phyloP scores from a whole-genome alignment of 2,113 vertebrate genomes.

The Platichthys stellatus region DNA sequence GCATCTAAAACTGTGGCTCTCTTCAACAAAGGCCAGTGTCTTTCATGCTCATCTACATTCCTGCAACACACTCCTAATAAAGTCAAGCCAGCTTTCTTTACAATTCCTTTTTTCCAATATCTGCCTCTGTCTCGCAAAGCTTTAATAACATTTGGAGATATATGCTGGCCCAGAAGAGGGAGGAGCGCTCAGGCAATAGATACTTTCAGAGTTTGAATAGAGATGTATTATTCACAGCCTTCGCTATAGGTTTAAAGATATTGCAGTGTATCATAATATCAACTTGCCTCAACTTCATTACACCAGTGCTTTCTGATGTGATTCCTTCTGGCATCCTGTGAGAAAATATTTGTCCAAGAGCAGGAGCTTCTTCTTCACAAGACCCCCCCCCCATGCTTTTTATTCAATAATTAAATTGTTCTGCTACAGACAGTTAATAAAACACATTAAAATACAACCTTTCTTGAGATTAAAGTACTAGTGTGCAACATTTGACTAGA shows the following conservation, averaged over 20 bases:
- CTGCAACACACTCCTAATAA: slow-evolving; percentile 29
- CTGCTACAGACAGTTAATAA: too few species aligned
- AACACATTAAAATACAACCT: too few species aligned
- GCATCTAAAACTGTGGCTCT: slow-evolving; percentile 2
- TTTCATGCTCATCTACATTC: slow-evolving; percentile 55
- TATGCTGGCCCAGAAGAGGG: slow-evolving; percentile 52
- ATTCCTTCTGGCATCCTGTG: slow-evolving; percentile 45
- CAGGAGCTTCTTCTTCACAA: slow-evolving; percentile 8
- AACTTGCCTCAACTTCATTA: slow-evolving; percentile 58
- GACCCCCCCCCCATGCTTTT: not conserved
- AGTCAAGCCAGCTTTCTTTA: slow-evolving; percentile 43
- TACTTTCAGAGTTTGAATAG: slow-evolving; percentile 53
- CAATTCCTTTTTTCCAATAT: slow-evolving; percentile 58
- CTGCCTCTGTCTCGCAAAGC: slow-evolving; percentile 47
- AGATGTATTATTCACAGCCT: slow-evolving; percentile 68
- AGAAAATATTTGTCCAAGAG: slow-evolving; percentile 41
- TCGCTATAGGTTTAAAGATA: slow-evolving; percentile 64
- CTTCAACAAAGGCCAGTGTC: not conserved
- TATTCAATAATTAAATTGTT: too few species aligned
- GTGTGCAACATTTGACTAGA: too few species aligned
- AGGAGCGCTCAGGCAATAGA: slow-evolving; percentile 40
- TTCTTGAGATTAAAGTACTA: too few species aligned
- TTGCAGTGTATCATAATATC: slow-evolving; percentile 71
- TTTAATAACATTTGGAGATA: slow-evolving; percentile 64
- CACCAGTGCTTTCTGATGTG: slow-evolving; percentile 35